These are phyloP conservation scores for Rhyacophila brunnea DNA, from an alignment of 1,140 invertebrate species.

Conservation along the genomic window DNA sequence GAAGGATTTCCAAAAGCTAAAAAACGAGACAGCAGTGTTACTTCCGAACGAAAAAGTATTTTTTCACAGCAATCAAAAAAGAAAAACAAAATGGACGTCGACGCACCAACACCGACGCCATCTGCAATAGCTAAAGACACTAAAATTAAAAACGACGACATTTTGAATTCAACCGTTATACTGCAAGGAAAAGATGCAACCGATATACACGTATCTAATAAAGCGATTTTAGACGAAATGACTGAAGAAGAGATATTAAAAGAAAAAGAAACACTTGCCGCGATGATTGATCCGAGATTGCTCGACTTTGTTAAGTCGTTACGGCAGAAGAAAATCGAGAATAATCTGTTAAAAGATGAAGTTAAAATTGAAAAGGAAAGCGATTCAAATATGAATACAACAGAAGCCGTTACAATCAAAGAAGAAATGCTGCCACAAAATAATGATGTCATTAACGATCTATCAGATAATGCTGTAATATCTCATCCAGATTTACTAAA, in stretches of 20 bases:
- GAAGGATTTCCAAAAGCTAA: constrained; percentile 42
- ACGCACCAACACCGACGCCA: not conserved
- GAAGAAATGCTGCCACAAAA: constrained; percentile 37
- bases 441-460: constrained; percentile 32
- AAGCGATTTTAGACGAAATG: constrained; percentile 67
- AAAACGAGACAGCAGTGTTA: constrained; percentile 37
- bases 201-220: constrained; percentile 74
- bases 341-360: constrained; percentile 23
- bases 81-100: constrained; percentile 25
- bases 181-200: constrained; percentile 55
- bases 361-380: constrained; percentile 30
- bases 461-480: constrained; percentile 60
- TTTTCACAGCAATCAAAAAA: constrained; percentile 39
- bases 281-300: constrained; percentile 64
- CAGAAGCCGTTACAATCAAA: too few relatives aligned
- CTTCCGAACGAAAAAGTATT: constrained; percentile 37
- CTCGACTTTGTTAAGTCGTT: constrained; percentile 65
- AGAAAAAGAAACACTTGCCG: constrained; percentile 67
- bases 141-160: not conserved
- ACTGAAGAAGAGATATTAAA: constrained; percentile 70
- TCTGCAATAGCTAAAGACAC: too few relatives aligned
- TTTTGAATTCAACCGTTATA: constrained; percentile 49
- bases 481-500: constrained; percentile 61
- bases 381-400: constrained; percentile 35
- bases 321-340: constrained; percentile 42